These are phyloP conservation scores for Cyclopterus lumpus DNA, from an alignment of 2,797 vertebrate species.

Conservation along the genomic window DNA sequence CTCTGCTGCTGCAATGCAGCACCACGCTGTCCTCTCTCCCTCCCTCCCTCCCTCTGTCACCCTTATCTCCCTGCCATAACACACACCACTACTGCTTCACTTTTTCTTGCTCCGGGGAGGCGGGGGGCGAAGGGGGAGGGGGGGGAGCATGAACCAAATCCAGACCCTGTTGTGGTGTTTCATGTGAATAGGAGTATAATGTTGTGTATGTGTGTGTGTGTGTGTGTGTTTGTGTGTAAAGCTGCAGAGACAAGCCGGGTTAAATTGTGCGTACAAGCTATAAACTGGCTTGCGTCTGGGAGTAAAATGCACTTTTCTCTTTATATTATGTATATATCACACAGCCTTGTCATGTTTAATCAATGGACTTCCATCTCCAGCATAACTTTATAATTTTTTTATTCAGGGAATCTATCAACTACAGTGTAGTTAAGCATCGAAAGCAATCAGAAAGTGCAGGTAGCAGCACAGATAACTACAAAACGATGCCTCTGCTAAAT, in stretches of 20 bases:
- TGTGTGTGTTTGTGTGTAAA: constrained; percentile 32
- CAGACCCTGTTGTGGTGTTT: constrained; percentile 53
- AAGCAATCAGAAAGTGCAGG: constrained; percentile 4
- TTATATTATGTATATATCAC: constrained; percentile 28
- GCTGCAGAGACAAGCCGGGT: constrained; percentile 56
- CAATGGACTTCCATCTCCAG: constrained; percentile 36
- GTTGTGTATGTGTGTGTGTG: constrained; percentile 10
- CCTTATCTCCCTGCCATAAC: constrained; percentile 58
- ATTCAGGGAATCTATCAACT: constrained; percentile 24
- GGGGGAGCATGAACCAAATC: constrained; percentile 40
- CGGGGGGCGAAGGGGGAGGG: constrained; percentile 13
- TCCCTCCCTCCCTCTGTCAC: constrained; percentile 51
- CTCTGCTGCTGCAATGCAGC: constrained; percentile 81
- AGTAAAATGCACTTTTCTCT: constrained; percentile 53
- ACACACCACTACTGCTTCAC: constrained; percentile 43
- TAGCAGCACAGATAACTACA: constrained; percentile 13
- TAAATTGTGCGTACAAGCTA: constrained; percentile 67
- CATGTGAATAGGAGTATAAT: constrained; percentile 47
- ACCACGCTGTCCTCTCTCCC: constrained; percentile 64
- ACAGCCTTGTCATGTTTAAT: constrained; percentile 38
- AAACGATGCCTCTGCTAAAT: constrained; percentile 33
- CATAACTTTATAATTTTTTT: constrained; percentile 27
- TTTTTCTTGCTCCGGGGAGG: constrained; percentile 48
- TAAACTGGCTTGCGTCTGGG: constrained; percentile 57
- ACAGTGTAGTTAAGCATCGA: constrained; percentile 12